Evolutionary conservation across 2,113 vertebrate genomes (phyloP), one percentile per base, ranked within the genome.

Genomic region (Platanista minor): DNA sequence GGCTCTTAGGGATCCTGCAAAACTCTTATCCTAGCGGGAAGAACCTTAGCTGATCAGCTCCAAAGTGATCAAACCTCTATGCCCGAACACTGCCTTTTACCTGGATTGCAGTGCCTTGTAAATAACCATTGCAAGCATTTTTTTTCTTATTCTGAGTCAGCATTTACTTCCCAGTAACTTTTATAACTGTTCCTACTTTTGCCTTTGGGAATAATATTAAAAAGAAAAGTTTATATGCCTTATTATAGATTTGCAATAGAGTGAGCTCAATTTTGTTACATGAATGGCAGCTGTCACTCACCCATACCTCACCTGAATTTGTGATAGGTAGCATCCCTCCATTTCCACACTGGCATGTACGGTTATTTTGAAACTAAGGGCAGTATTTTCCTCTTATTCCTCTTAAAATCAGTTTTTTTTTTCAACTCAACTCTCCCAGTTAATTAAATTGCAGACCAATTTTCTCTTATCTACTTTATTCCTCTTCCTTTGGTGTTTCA

Each of bases 211-310:
- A 71, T 90, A 92, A 49, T 75, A 87, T 71, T 64, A 39, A 15
- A 39, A 78, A 82, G 66, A 80, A 61, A 87, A 31, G 13, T 57
- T 25, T 11, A 64, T 77, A 75, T 75, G 66, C 6, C 12, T 87
- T 11, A 67, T 94, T 85, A 96, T 31, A 41, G 20, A 87, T 93
- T 91, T 86, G 66, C 39, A 67, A 90, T 61, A 57, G 85, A 62
- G 66, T 61, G 2, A 39, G 6, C 9, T 71, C 69, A 64, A 11
- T 94, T 93, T 82, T 75, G 21, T 54, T 87, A 46, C n/a, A 27
- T 62, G 36, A 96, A 41, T 72, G 69, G 14, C 74, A 90, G 49
- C 62, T 52, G 41, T 82, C 54, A 91, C 17, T 81, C 71, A 86
- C 0, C 31, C 15, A 9, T 3, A 8, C 17, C 89, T 94, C 62